These are phyloP conservation scores for Chloebia gouldiae DNA, from an alignment of 2,113 vertebrate genomes.

Conservation along the genomic window DNA sequence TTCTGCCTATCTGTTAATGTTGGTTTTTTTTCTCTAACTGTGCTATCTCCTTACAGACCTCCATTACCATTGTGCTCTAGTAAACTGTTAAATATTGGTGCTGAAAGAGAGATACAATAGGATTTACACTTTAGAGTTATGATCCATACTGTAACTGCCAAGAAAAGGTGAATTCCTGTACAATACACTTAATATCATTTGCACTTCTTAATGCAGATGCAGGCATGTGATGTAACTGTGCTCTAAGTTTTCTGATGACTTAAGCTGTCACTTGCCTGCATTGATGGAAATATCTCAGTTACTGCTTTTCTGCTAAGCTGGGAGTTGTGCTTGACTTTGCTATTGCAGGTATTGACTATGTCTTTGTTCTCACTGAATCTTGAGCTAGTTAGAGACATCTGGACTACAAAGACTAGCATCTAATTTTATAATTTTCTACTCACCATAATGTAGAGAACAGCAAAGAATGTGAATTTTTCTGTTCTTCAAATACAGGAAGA, in stretches of 20 bases:
- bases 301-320: not conserved
- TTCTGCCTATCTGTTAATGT: not conserved
- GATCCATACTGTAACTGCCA: not conserved
- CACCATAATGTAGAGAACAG: not conserved
- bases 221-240: not conserved
- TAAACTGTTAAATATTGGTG: not conserved
- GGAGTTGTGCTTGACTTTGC: not conserved
- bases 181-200: not conserved
- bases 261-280: not conserved
- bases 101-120: not conserved
- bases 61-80: not conserved
- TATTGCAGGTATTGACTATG: fast-evolving
- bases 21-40: not conserved
- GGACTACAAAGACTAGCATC: not conserved
- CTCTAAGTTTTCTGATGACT: not conserved
- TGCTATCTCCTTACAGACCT: not conserved
- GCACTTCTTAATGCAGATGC: not conserved
- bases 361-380: not conserved
- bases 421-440: not conserved
- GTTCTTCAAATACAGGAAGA: not conserved
- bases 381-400: not conserved
- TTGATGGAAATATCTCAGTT: not conserved
- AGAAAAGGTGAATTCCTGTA: not conserved
- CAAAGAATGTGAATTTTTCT: not conserved
- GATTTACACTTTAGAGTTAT: not conserved